Base-by-base conservation (phyloP, 2,113 vertebrate species). In the Limnothrissa miodon region DNA sequence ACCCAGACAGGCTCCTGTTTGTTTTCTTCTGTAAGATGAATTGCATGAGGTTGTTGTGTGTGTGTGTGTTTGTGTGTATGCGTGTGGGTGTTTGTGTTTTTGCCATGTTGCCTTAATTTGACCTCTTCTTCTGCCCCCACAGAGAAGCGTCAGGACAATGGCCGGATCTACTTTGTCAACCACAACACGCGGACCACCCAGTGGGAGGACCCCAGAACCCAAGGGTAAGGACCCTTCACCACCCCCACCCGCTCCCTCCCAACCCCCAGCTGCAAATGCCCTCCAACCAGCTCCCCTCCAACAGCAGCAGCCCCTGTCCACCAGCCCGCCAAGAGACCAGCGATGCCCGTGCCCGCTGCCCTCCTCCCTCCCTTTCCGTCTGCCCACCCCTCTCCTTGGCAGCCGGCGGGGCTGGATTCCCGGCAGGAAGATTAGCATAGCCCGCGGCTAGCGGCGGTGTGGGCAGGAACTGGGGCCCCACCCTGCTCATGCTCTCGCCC, bases 141-240 rank as follows among this genome's bases (percentile, higher is more conserved):
- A 99, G 98, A 99, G 91, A 99, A 99, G 91, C 96, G 97, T 33
- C 98, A 99, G 93, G 98, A 99, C 95, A 99, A 99, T 70, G 96
- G 98, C 48, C 93, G 97, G 85, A 96, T 98, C 85, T 99, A 99
- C 95, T 99, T 97, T 88, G 98, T 99, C 95, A 99, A 99, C 95
- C 98, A 99, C 94, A 99, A 99, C 94, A 99, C 98, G 0, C 94
- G 97, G 74, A 99, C 97, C 2, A 99, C 98, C 0, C 98, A 99
- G 90, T 99, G 98, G 98, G 98, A 99, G 82, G 98, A 99, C 62
- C 97, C 98, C 56, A 94, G 98, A 89, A 99, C 97, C 1, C 98
- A 99, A 94, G 98, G 97, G 98, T 99, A 91, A 96, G 97, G 46
- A 48, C 46, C 45, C 45, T 46, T 1, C 45, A 25, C 51, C 21